Base-by-base conservation (phyloP, 35 echinoderm and acorn worm species). In the Ophiothrix spiculata region DNA sequence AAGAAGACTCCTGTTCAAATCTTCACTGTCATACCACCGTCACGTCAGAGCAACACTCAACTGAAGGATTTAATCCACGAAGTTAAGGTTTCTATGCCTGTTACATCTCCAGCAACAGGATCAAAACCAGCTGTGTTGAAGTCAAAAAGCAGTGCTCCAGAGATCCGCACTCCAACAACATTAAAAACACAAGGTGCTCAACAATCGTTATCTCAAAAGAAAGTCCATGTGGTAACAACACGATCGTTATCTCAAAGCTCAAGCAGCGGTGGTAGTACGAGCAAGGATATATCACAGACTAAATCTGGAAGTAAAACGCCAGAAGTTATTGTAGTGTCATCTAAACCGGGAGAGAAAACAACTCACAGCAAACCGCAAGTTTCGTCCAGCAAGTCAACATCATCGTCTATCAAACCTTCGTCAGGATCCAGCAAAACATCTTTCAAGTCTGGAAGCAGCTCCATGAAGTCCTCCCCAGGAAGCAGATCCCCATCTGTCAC, bases 1-100 rank as follows among this genome's bases (percentile, higher is more conserved):
- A 95, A 95, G 78, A 84, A 85, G 38, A 88, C 85, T 10, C 77
- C 60, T 21, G 91, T 88, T 4, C 91, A 93, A 38, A 87, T 95
- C 76, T 89, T 80, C 0, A 79, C 90, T 0, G 79, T 87, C 12
- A 16, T 79, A 31, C 28, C 78, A 76, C 85, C 84, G 29, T 6
- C 60, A 15, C 60, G 60, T 10, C 60, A 69, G 23, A 69, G 60
- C 29, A 69, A 69, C 29, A 15, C 60, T 2, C 60, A 69, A 2
- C 25, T 69, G 23, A 69, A 69, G 29, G 60, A 69, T 15, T 28
- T 69, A 4, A 69, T 69, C 10, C 17, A 28, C 23, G 60, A 69
- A n/a, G 60, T 69, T 15, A 69, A 15, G 23, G 10, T n/a, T 2
- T 15, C 60, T 2, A 69, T n/a, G 25, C 60, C 60, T 2, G 29